phyloP scores from a whole-genome alignment of 2,113 vertebrate genomes.

The Hemiscyllium ocellatum region DNA sequence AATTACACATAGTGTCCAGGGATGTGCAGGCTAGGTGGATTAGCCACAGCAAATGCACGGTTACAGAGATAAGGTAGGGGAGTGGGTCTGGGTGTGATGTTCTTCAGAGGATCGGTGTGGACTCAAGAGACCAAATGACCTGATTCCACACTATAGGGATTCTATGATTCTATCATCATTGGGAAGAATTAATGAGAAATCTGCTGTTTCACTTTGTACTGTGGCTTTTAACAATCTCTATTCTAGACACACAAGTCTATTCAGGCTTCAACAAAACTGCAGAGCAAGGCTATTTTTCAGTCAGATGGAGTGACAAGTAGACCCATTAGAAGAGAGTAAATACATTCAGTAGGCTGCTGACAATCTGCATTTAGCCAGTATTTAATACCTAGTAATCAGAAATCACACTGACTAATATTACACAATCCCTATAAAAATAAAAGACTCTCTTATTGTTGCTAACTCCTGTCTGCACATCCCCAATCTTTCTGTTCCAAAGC shows the following conservation, averaged over 20 bases:
- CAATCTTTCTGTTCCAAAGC: background rate
- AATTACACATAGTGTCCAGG: too few species aligned
- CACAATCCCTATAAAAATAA: background rate
- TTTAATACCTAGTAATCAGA: slow-evolving; percentile 11
- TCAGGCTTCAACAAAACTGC: background rate
- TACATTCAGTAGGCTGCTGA: slow-evolving; percentile 17
- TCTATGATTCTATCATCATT: background rate
- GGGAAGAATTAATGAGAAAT: background rate
- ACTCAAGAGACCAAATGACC: too few species aligned
- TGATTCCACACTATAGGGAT: too few species aligned
- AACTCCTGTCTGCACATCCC: background rate
- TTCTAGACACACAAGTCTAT: background rate
- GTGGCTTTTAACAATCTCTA: background rate
- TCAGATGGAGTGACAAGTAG: background rate
- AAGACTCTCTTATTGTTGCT: background rate
- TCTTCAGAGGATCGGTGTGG: too few species aligned
- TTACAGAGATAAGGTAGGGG: too few species aligned
- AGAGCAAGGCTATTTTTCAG: background rate
- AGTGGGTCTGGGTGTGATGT: too few species aligned
- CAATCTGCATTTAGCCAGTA: background rate
- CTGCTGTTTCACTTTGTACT: background rate
- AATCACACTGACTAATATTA: slow-evolving; percentile 4
- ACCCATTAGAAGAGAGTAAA: background rate
- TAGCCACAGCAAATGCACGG: too few species aligned
- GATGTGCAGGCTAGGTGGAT: too few species aligned